A percentile compares a stretch with the other conserved stretches of the same genome.
Evolutionary conservation across 2,797 vertebrate species (phyloP).

Genomic region (Hypotaenidia philippensis): DNA sequence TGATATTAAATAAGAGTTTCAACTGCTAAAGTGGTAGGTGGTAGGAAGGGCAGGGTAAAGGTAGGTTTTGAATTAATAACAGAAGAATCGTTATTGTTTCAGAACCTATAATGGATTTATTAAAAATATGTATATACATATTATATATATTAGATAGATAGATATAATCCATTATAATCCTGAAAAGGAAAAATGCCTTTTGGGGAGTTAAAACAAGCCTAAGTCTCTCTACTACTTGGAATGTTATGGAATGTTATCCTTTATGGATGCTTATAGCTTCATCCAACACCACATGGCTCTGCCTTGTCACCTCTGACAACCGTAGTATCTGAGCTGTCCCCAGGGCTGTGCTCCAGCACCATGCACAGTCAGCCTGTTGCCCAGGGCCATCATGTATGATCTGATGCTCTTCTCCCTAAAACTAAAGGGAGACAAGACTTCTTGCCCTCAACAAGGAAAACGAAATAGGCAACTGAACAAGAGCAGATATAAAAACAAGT

Average conservation of each 20-base stretch:
- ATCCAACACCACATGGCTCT: neutral
- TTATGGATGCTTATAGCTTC: neutral
- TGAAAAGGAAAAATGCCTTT: neutral
- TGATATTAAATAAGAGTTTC: neutral
- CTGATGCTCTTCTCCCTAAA: neutral
- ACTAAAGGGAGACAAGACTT: neutral
- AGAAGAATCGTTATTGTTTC: neutral
- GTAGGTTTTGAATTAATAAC: neutral
- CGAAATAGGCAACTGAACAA: neutral
- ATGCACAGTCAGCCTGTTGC: neutral
- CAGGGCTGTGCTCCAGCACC: neutral
- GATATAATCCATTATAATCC: neutral
- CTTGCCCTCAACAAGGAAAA: neutral
- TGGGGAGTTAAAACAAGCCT: rapidly evolving
- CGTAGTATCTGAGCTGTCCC: neutral
- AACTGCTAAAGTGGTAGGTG: neutral
- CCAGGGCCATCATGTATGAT: rapidly evolving
- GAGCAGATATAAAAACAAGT: neutral
- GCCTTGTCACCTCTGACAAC: neutral
- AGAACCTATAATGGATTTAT: no score
- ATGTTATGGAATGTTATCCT: neutral
- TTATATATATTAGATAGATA: no score
- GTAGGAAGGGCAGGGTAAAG: neutral
- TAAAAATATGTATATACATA: no score
- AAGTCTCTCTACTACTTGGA: neutral